Evolutionary conservation across 2,888 invertebrate species (phyloP).

Genomic region (Aspidiotus destructor): DNA sequence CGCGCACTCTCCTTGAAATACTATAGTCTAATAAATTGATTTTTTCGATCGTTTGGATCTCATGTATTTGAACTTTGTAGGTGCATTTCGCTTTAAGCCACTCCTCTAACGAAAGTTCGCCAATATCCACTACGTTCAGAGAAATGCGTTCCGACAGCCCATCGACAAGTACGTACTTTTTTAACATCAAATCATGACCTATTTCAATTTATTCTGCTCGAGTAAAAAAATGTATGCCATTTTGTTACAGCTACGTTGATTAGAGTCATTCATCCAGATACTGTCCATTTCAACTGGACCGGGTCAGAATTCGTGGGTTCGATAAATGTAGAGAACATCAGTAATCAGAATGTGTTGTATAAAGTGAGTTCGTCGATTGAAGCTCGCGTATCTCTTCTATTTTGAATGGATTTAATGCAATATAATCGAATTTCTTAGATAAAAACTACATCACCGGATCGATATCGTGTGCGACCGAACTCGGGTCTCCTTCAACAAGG

Average conservation of each 20-base stretch:
- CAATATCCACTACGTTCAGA: conserved; percentile 21
- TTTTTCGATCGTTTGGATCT: too few relatives aligned
- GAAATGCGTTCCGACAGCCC: conserved; percentile 3
- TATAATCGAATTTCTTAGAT: conserved; percentile 51
- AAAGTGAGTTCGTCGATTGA: conserved; percentile 21
- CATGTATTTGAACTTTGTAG: conserved; percentile 5
- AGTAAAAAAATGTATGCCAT: neutral
- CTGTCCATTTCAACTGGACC: conserved; percentile 27
- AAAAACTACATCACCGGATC: conserved; percentile 91
- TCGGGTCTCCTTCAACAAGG: conserved; percentile 63
- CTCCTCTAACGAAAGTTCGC: conserved; percentile 28
- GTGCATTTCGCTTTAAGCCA: conserved; percentile 30
- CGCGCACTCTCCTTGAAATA: too few relatives aligned
- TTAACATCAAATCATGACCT: too few relatives aligned
- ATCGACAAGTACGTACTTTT: neutral
- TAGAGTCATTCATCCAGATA: conserved; percentile 29
- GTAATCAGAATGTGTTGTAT: conserved; percentile 31
- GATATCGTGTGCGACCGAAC: conserved; percentile 85
- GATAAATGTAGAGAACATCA: conserved; percentile 31
- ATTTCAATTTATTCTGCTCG: too few relatives aligned
- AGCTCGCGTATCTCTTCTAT: neutral
- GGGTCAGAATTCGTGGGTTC: conserved; percentile 29
- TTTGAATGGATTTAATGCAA: neutral
- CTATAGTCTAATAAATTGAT: too few relatives aligned
- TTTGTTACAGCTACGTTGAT: conserved; percentile 17